Conservation (phyloP, 2,797 vertebrate species). For the Enteromius anoplus region DNA sequence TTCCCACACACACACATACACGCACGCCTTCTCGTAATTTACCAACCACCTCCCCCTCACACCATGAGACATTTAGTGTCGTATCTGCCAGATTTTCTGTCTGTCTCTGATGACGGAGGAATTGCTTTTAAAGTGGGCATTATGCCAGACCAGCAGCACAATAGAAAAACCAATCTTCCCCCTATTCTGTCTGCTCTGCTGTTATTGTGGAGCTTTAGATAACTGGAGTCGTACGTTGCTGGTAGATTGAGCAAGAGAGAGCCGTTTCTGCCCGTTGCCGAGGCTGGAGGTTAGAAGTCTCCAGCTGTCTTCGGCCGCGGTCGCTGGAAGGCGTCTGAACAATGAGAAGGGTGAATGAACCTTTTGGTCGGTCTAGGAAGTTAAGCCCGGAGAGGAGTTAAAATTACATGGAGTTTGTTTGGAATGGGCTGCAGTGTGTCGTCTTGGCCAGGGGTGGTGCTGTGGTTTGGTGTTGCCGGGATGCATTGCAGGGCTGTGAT, state of each 20-base stretch:
- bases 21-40: constrained; percentile 56
- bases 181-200: constrained; percentile 89
- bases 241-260: constrained; percentile 68
- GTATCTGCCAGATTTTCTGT: constrained; percentile 88
- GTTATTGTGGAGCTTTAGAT: constrained; percentile 94
- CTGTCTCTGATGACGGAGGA: constrained; percentile 86
- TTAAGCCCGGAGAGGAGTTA: constrained; percentile 89
- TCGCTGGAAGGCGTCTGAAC: constrained; percentile 27
- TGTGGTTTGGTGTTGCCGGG: constrained; percentile 20
- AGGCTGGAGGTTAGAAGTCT: constrained; percentile 52
- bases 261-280: constrained; percentile 32
- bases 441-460: constrained; percentile 44
- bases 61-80: constrained; percentile 89
- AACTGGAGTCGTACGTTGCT: constrained; percentile 79
- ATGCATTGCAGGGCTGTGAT: constrained; percentile 35
- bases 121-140: constrained; percentile 96
- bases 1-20: constrained; percentile 31
- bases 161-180: constrained; percentile 92
- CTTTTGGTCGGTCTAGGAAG: constrained; percentile 72
- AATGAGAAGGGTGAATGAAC: constrained; percentile 53
- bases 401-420: constrained; percentile 78
- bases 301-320: constrained; percentile 29
- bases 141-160: constrained; percentile 92
- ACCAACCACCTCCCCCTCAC: constrained; percentile 44
- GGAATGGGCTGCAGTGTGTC: constrained; percentile 6